phyloP scores from a whole-genome alignment of 2,888 invertebrate species.

The Agrenia bidenticulata region DNA sequence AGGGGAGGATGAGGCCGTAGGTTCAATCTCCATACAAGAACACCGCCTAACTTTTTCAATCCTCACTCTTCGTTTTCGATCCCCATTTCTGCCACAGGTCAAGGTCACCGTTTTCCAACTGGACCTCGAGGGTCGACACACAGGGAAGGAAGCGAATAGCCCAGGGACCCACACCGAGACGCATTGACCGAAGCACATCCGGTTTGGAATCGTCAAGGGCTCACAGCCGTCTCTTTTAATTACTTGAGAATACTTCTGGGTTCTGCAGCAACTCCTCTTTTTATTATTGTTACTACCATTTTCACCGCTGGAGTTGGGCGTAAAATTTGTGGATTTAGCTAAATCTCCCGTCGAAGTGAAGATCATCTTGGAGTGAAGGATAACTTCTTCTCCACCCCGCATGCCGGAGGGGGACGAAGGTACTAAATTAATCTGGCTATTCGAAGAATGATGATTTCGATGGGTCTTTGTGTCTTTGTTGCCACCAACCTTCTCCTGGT shows the following conservation, averaged over 20 bases:
- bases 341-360: constrained; percentile 44
- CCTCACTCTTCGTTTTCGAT: constrained; percentile 42
- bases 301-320: constrained; percentile 19
- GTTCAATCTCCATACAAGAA: constrained; percentile 51
- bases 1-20: constrained; percentile 33
- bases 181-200: constrained; percentile 51
- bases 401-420: neutral
- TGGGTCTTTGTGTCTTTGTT: constrained; percentile 2
- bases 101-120: constrained; percentile 48
- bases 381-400: constrained; percentile 39
- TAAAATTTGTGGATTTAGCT: constrained; percentile 25
- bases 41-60: constrained; percentile 50
- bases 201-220: constrained; percentile 47
- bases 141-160: constrained; percentile 49
- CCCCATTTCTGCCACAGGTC: constrained; percentile 42
- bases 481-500: constrained; percentile 30
- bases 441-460: constrained; percentile 3
- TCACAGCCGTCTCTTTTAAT: constrained; percentile 51
- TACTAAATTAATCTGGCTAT: neutral
- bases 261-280: constrained; percentile 47
- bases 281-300: constrained; percentile 14
- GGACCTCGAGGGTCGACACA: constrained; percentile 48
- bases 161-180: constrained; percentile 52
- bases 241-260: constrained; percentile 51
- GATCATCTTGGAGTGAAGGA: constrained; percentile 50